Evolutionary conservation across 2,888 invertebrate genomes (phyloP).

Genomic region (Dryadula phaetusa): DNA sequence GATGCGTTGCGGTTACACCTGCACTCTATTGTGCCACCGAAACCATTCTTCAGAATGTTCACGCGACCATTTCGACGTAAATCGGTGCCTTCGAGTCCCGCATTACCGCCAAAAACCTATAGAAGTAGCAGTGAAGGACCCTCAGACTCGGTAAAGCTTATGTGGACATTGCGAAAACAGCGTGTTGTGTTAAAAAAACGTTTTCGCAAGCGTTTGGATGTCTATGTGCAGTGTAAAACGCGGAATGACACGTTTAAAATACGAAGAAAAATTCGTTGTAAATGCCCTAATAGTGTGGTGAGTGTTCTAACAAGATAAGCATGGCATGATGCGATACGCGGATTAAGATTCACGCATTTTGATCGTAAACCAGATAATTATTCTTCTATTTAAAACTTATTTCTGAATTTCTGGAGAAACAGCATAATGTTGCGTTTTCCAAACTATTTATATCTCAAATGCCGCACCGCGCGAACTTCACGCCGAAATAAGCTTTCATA

Average conservation of each 20-base stretch:
- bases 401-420: conserved; percentile 26
- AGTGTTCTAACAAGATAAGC: conserved; percentile 69
- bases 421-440: conserved; percentile 46
- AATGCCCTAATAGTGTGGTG: conserved; percentile 80
- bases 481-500: conserved; percentile 72
- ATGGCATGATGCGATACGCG: conserved; percentile 25
- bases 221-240: conserved; percentile 78
- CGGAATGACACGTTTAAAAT: conserved; percentile 60
- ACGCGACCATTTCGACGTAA: conserved; percentile 88
- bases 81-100: conserved; percentile 86
- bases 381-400: not conserved
- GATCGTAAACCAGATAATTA: not conserved
- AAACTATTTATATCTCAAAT: conserved; percentile 62
- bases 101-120: conserved; percentile 83
- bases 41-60: conserved; percentile 86
- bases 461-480: conserved; percentile 75
- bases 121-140: conserved; percentile 81
- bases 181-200: conserved; percentile 70
- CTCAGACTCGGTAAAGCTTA: conserved; percentile 73
- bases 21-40: conserved; percentile 82
- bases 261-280: conserved; percentile 64
- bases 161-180: conserved; percentile 64
- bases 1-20: conserved; percentile 82
- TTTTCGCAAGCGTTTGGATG: conserved; percentile 74
- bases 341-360: not conserved